Base-by-base conservation (phyloP, 2,113 vertebrate species). In the Ariopsis seemanni region DNA sequence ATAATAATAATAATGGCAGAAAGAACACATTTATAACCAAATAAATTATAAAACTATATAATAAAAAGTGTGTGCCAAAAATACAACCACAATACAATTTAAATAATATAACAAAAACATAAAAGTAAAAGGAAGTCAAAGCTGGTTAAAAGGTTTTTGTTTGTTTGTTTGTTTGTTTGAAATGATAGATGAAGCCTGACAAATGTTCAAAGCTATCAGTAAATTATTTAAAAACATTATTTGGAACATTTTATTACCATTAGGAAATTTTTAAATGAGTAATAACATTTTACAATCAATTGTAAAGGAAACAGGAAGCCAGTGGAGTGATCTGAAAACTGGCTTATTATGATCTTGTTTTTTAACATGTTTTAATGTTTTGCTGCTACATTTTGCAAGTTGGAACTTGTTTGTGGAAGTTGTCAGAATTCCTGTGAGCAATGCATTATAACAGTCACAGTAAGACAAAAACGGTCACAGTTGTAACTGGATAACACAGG, bases 401-500 rank as follows among this genome's bases (percentile, higher is more conserved):
- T 79, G 75, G 27, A 27, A 79, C 25, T 55, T 79, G 75, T 55
- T 77, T 81, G 17, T 42, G 27, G 57, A 81, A 58, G 7, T 10
- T 80, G 53, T 34, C 15, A 9, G 17, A 58, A 20, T 34, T 58
- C 27, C 7, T 9, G 1, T 27, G 2, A 30, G 7, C 53, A 18
- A 30, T 57, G 15, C 14, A 27, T 30, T 30, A 80, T 27, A 80
- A 80, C 20, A 57, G n/a, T 30, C 53, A 30, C 25, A 2, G 77
- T 30, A 57, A 57, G 48, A 77, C 14, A 53, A 17, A 78, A 27
- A 55, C 88, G 94, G 94, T 67, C 63, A 75, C 42, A 89, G 72
- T 89, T 90, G 90, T 92, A 94, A 94, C 88, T 8, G 77, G 83
- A 93, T 90, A 93, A 80, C 92, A 62, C 22, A 82, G 90, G 90